phyloP scores from a whole-genome alignment of 1,140 invertebrate species.

The Agrypnia vestita region DNA sequence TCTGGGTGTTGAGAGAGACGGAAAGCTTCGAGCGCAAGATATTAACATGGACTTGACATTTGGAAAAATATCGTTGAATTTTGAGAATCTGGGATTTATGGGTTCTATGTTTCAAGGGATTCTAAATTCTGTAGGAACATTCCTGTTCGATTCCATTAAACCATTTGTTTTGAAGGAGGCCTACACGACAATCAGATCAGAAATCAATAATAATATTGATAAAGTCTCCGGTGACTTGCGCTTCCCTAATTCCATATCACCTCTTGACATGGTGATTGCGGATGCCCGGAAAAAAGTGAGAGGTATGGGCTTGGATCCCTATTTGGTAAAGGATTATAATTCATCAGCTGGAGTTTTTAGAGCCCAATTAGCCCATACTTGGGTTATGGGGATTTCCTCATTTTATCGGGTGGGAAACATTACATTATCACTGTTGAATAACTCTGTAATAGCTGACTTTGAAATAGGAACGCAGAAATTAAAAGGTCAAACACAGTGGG shows the following conservation, averaged over 20 bases:
- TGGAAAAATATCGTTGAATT: constrained; percentile 84
- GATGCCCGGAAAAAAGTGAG: constrained; percentile 82
- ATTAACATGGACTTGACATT: constrained; percentile 87
- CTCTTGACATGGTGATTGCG: constrained; percentile 85
- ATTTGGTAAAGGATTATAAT: constrained; percentile 80
- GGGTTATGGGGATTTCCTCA: constrained; percentile 84
- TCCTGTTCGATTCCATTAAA: constrained; percentile 89
- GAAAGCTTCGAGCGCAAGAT: constrained; percentile 82
- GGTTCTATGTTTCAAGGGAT: constrained; percentile 84
- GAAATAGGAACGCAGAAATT: constrained; percentile 86
- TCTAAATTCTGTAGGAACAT: constrained; percentile 85
- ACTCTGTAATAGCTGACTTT: constrained; percentile 77
- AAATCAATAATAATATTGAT: constrained; percentile 79
- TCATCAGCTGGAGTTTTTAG: constrained; percentile 80
- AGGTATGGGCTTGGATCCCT: constrained; percentile 82
- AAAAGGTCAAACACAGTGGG: constrained; percentile 84
- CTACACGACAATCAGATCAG: constrained; percentile 78
- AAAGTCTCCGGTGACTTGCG: constrained; percentile 79
- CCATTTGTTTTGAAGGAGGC: constrained; percentile 86
- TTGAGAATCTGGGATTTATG: constrained; percentile 85
- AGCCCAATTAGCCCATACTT: constrained; percentile 80
- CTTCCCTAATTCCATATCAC: constrained; percentile 89
- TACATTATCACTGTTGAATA: constrained; percentile 81
- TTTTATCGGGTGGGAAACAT: constrained; percentile 88
- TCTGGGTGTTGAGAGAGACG: constrained; percentile 81